Conservation (phyloP, 2,888 invertebrate species). For the Phortica okadai region DNA sequence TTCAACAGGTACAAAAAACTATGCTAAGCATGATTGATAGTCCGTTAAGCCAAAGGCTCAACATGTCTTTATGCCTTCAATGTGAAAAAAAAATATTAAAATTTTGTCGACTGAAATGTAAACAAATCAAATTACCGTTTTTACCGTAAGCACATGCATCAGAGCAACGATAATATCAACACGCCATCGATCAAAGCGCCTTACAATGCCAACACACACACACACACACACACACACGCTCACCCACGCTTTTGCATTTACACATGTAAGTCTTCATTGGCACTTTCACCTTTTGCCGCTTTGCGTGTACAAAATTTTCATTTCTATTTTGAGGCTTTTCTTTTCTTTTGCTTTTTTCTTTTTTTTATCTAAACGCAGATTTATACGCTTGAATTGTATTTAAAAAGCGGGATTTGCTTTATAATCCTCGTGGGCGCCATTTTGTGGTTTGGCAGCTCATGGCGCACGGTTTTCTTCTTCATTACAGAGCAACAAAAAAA, state of each 20-base stretch:
- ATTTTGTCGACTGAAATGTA: neutral
- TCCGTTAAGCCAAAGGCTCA: too few relatives aligned
- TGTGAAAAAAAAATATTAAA: too few relatives aligned
- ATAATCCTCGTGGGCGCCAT: constrained; percentile 22
- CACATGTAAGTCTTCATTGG: neutral
- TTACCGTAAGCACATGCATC: neutral
- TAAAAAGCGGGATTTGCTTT: constrained; percentile 19
- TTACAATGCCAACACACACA: constrained; percentile 7
- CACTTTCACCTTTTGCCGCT: neutral
- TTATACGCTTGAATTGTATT: constrained; percentile 32
- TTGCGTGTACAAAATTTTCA: neutral
- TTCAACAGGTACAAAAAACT: neutral
- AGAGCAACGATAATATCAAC: neutral
- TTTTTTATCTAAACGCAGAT: constrained; percentile 21
- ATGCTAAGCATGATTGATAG: too few relatives aligned
- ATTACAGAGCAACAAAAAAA: neutral
- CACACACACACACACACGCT: neutral
- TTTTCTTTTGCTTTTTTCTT: neutral
- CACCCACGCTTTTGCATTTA: neutral
- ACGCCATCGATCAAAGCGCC: constrained; percentile 28
- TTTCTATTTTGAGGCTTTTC: too few relatives aligned
- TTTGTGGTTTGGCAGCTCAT: constrained; percentile 11
- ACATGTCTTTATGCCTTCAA: too few relatives aligned
- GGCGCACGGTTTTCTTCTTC: neutral
- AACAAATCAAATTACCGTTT: neutral